Percentiles rank a stretch among this genome's conserved stretches.
Evolutionary conservation across 1,140 invertebrate genomes (phyloP).

Genomic region (Tetragnatha versicolor): DNA sequence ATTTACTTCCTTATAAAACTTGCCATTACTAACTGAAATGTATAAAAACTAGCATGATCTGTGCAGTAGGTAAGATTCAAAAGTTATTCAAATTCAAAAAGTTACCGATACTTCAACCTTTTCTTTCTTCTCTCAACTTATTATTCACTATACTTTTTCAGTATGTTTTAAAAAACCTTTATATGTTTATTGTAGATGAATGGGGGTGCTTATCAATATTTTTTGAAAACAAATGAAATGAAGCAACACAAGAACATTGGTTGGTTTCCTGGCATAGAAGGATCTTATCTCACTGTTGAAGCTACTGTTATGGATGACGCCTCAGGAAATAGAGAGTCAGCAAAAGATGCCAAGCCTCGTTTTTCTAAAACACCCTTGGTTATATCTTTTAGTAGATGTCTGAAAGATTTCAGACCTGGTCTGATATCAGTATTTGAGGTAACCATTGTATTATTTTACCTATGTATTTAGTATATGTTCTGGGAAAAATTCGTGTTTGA

Average conservation of each 20-base stretch:
- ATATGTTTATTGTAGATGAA: conserved; percentile 8
- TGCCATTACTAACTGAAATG: too few species aligned
- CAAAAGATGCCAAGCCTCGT: conserved; percentile 56
- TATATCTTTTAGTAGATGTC: conserved; percentile 59
- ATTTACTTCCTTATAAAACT: too few species aligned
- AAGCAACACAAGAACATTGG: conserved; percentile 56
- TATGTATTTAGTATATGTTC: too few species aligned
- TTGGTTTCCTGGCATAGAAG: conserved; percentile 60
- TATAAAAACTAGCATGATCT: too few species aligned
- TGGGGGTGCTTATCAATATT: conserved; percentile 49
- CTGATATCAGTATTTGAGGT: conserved; percentile 61
- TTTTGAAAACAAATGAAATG: conserved; percentile 54
- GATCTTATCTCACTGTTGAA: conserved; percentile 60
- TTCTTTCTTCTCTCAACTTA: background rate
- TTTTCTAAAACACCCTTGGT: conserved; percentile 60
- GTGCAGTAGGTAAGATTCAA: background rate
- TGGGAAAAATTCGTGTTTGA: too few species aligned
- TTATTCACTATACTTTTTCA: background rate
- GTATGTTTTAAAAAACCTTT: background rate
- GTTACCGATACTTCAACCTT: background rate
- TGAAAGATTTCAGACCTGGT: conserved; percentile 62
- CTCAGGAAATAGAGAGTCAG: conserved; percentile 61
- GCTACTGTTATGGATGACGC: conserved; percentile 61
- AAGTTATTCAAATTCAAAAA: background rate
- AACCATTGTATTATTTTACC: conserved; percentile 13